Evolutionary conservation across 2,888 invertebrate species (phyloP).

Genomic region (Noctua janthina): DNA sequence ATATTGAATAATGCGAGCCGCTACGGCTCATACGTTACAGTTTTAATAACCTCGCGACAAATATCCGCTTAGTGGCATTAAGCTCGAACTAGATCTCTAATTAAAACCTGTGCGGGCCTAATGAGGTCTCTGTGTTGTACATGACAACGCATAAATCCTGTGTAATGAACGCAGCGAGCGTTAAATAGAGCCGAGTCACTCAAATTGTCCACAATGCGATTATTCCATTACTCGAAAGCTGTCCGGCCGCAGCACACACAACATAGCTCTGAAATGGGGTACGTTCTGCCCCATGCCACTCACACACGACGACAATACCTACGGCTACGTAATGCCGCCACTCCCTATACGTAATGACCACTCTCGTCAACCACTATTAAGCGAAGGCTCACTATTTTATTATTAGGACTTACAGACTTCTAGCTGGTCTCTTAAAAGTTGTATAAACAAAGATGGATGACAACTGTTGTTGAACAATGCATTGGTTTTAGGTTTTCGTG

Average conservation of each 20-base stretch:
- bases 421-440: conserved; percentile 22
- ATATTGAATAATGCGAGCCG: conserved; percentile 63
- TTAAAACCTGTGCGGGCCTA: conserved; percentile 85
- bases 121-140: conserved; percentile 84
- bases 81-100: conserved; percentile 80
- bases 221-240: conserved; percentile 85
- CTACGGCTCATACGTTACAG: conserved; percentile 44
- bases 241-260: conserved; percentile 73
- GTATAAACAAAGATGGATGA: conserved; percentile 40
- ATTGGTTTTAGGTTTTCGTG: conserved; percentile 18
- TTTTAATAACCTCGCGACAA: conserved; percentile 59
- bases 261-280: conserved; percentile 69
- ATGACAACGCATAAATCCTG: conserved; percentile 88
- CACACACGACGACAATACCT: conserved; percentile 47
- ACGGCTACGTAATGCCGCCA: conserved; percentile 22
- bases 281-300: conserved; percentile 60
- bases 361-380: conserved; percentile 53
- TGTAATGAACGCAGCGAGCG: conserved; percentile 87
- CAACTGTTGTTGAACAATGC: conserved; percentile 4
- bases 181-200: conserved; percentile 87
- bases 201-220: conserved; percentile 88
- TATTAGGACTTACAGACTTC: conserved; percentile 33
- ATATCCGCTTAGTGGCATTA: conserved; percentile 72
- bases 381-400: conserved; percentile 48
- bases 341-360: conserved; percentile 58